Conservation (phyloP, 2,888 invertebrate species). For the Chirona hameri region DNA sequence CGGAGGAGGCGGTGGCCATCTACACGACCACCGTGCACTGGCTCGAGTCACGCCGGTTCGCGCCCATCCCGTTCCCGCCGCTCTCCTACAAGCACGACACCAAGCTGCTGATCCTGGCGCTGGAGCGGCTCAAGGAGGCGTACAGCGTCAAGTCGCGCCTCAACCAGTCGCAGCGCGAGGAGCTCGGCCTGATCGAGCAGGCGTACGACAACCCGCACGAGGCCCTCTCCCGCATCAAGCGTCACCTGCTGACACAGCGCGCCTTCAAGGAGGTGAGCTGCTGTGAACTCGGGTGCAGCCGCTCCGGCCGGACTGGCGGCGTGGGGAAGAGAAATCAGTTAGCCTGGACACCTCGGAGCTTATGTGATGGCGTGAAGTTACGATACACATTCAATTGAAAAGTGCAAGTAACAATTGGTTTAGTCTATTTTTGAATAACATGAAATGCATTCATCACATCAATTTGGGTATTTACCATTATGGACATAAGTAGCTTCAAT, state of each 20-base stretch:
- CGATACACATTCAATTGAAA: too few relatives aligned
- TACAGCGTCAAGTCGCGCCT: constrained; percentile 95
- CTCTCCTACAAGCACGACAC: constrained; percentile 99
- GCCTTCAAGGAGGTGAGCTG: constrained; percentile 86
- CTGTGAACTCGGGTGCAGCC: too few relatives aligned
- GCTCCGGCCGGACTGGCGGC: too few relatives aligned
- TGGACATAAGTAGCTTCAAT: too few relatives aligned
- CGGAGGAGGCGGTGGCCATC: constrained; percentile 99
- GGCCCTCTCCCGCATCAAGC: constrained; percentile 96
- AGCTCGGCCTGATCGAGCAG: constrained; percentile 96
- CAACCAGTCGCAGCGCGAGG: constrained; percentile 98
- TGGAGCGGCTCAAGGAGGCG: constrained; percentile 95
- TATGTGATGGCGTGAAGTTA: too few relatives aligned
- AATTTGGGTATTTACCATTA: too few relatives aligned
- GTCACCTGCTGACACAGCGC: constrained; percentile 96
- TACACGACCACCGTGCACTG: constrained; percentile 99
- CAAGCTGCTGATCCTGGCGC: constrained; percentile 90
- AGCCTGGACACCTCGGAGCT: too few relatives aligned
- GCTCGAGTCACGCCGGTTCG: constrained; percentile 96
- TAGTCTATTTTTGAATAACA: too few relatives aligned
- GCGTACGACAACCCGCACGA: constrained; percentile 99
- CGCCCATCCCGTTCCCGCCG: constrained; percentile 99
- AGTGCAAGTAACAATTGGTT: too few relatives aligned
- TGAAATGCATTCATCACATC: too few relatives aligned
- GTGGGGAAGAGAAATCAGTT: too few relatives aligned